A percentile compares a stretch with the other conserved stretches of the same genome.
phyloP scores from a whole-genome alignment of 2,797 vertebrate species.

The Paramormyrops hopkinsi region DNA sequence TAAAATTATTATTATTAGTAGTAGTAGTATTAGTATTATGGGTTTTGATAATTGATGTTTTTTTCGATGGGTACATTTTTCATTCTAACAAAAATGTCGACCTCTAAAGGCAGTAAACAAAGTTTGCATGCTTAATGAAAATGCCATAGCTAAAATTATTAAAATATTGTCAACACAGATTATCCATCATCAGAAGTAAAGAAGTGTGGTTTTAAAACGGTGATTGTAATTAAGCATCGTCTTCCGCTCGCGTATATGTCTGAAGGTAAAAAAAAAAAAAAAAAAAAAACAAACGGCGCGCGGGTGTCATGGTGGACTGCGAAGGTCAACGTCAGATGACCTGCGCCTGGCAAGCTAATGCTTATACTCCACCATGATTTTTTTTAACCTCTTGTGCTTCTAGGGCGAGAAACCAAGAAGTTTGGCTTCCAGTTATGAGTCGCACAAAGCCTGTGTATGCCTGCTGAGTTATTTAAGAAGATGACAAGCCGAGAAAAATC shows the following conservation, averaged over 20 bases:
- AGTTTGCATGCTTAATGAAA: neutral
- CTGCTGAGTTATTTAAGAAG: neutral
- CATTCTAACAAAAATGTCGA: neutral
- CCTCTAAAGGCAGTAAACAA: neutral
- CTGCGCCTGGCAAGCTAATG: neutral
- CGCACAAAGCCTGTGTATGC: too few species aligned
- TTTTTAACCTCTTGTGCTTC: neutral
- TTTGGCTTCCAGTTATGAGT: neutral
- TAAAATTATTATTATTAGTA: neutral
- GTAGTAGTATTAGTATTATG: neutral
- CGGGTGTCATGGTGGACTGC: conserved; percentile 7
- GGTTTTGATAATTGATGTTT: neutral
- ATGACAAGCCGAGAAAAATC: neutral
- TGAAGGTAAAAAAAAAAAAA: neutral
- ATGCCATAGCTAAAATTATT: neutral
- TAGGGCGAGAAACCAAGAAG: neutral
- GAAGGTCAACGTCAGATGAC: conserved; percentile 20
- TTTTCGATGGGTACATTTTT: neutral
- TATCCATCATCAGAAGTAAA: neutral
- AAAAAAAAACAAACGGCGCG: neutral
- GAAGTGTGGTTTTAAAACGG: neutral
- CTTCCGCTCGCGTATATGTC: neutral
- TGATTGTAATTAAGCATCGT: neutral
- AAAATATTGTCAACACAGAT: neutral
- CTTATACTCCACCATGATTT: neutral